Evolutionary conservation across 2,113 vertebrate genomes (phyloP), one percentile per base, ranked within the genome.

Genomic region (Agapornis roseicollis): DNA sequence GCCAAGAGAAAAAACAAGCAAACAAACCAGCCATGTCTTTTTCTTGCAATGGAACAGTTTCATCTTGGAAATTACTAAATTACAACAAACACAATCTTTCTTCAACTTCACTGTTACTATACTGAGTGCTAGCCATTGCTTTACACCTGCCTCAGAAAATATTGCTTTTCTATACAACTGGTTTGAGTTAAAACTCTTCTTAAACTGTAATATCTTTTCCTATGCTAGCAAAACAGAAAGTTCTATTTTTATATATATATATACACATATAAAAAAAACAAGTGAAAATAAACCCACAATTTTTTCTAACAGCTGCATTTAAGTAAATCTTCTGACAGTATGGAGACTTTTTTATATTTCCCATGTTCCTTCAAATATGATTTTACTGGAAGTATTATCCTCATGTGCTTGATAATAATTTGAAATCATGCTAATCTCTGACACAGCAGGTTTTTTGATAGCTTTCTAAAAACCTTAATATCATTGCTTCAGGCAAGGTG

Each of bases 401-500:
- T 85, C 61, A 4, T 78, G 49, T 42, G 9, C 50, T 96, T 96
- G 88, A 96, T 95, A 98, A 96, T 94, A 98, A 97, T 85, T 95
- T 97, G 96, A 98, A 98, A 98, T 98, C 97, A 97, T 96, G 81
- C 56, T 98, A 97, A 98, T 98, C 97, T 98, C 96, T 98, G 98
- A 99, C 98, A 98, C 97, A 98, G 98, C 97, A 98, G 97, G 97
- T 97, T 98, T 98, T 98, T 98, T 98, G 96, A 98, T 98, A 97
- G 97, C 96, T 97, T 95, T 94, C 96, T 98, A 98, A 98, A 98
- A 97, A 98, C 89, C 93, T 97, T 97, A 98, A 98, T 98, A 98
- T 98, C 98, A 98, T 98, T 98, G 98, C 98, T 99, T 98, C 97
- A 98, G 98, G 98, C 98, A 99, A 99, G 98, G 98, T 98, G 98